Conservation (phyloP, 2,888 invertebrate genomes). For the Melolontha melolontha region DNA sequence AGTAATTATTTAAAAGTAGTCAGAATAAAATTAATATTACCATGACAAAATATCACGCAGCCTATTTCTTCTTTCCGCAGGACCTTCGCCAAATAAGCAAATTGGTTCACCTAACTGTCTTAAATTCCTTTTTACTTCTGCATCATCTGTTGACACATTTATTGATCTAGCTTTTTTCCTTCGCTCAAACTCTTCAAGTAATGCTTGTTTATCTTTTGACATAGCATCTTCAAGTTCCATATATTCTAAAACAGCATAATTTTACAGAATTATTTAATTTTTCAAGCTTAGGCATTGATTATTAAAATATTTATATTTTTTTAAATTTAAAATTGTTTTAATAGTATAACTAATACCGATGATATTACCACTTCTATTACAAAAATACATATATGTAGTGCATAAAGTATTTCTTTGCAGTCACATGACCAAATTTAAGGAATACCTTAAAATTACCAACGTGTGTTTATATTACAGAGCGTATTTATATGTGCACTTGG, state of each 20-base stretch:
- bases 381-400: too few species aligned
- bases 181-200: constrained; percentile 96
- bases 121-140: constrained; percentile 92
- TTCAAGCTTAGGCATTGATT: neutral
- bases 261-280: neutral
- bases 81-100: constrained; percentile 98
- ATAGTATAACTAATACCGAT: too few species aligned
- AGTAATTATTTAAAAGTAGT: neutral
- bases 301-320: too few species aligned
- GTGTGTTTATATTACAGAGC: too few species aligned
- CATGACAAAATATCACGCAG: constrained; percentile 89
- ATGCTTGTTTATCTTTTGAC: constrained; percentile 88
- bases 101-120: constrained; percentile 95
- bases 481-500: too few species aligned
- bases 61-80: constrained; percentile 93
- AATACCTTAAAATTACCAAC: too few species aligned
- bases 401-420: too few species aligned
- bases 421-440: too few species aligned
- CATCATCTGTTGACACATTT: constrained; percentile 98
- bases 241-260: constrained; percentile 70
- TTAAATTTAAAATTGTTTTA: too few species aligned
- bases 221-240: constrained; percentile 90
- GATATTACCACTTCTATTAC: too few species aligned
- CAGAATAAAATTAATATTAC: constrained; percentile 56
- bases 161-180: constrained; percentile 93